Conservation (phyloP, 2,113 vertebrate genomes). For the Antechinus flavipes region DNA sequence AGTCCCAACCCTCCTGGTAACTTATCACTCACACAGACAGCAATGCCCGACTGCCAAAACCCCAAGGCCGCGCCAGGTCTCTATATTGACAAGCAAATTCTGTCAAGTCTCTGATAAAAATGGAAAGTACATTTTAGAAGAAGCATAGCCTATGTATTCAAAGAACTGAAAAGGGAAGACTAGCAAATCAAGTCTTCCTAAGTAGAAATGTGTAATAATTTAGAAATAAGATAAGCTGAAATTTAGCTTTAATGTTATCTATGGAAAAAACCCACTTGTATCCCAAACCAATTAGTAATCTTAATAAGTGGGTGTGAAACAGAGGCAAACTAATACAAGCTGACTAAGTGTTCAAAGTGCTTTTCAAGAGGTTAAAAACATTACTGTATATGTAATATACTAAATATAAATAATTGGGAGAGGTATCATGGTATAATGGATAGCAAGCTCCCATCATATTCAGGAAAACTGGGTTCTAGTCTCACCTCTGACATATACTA, state of each 20-base stretch:
- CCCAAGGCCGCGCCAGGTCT: conserved; percentile 30
- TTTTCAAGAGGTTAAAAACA: neutral
- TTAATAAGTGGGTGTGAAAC: neutral
- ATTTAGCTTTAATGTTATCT: neutral
- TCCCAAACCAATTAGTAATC: neutral
- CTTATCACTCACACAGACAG: neutral
- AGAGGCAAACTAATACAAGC: neutral
- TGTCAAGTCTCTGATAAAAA: neutral
- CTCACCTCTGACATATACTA: neutral
- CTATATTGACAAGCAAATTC: neutral
- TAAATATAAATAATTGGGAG: neutral
- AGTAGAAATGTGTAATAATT: neutral
- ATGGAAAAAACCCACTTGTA: neutral
- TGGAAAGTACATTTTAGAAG: neutral
- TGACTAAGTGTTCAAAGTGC: neutral
- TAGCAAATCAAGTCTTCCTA: neutral
- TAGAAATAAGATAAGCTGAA: neutral
- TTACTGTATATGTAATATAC: neutral
- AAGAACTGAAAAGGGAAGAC: neutral
- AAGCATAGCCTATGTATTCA: neutral
- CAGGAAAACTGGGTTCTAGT: neutral
- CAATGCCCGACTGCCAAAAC: conserved; percentile 44
- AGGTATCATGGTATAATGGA: neutral
- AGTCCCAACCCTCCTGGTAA: neutral
- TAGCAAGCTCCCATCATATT: neutral